Evolutionary conservation across 2,113 vertebrate genomes (phyloP).

Genomic region (Boulengeromyrus knoepffleri): DNA sequence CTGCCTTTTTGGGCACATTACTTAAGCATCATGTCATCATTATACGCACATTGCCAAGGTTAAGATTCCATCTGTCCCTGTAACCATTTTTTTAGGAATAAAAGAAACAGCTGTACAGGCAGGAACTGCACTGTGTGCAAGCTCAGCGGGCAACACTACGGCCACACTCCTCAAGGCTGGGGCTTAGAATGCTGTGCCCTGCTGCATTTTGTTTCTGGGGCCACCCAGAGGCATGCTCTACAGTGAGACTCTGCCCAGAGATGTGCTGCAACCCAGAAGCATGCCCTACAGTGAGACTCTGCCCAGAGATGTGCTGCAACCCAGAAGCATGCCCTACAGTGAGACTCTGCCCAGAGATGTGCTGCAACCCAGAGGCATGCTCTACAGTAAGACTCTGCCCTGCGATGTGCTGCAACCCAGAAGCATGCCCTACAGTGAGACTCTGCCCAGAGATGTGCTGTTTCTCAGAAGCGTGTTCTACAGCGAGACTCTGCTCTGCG

Average conservation of each 20-base stretch:
- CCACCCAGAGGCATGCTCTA: neutral
- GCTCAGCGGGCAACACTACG: neutral
- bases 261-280: neutral
- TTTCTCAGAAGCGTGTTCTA: too few relatives aligned
- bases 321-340: rapidly evolving
- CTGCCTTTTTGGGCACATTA: neutral
- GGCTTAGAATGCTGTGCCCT: neutral
- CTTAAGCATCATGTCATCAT: neutral
- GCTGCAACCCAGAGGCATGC: neutral
- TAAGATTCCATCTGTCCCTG: neutral
- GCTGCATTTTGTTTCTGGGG: neutral
- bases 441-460: too few relatives aligned
- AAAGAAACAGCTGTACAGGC: neutral
- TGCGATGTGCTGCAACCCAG: neutral
- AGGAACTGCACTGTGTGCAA: neutral
- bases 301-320: neutral
- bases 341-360: neutral
- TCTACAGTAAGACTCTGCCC: neutral
- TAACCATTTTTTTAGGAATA: neutral
- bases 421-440: neutral
- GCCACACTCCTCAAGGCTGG: neutral
- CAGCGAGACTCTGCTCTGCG: neutral
- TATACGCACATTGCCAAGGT: neutral
- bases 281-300: neutral
- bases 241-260: neutral